phyloP scores from a whole-genome alignment of 64 coral and sea anemone species.

The Montipora capricornis region DNA sequence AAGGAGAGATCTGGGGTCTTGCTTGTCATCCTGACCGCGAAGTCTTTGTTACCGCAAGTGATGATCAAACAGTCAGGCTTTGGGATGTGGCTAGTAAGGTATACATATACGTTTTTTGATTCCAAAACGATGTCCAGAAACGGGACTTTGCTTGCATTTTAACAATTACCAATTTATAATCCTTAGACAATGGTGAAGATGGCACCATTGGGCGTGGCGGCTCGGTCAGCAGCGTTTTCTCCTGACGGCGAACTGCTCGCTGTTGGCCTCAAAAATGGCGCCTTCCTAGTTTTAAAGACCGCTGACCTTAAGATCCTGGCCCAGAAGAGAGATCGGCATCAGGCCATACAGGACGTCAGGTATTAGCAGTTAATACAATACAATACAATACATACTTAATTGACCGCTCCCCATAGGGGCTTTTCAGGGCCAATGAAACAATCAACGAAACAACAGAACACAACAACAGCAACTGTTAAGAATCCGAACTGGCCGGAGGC shows the following conservation, averaged over 20 bases:
- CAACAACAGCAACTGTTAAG: no score
- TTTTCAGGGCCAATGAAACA: no score
- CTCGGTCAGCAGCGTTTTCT: slow-evolving; percentile 87
- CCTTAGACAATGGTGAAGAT: slow-evolving; percentile 85
- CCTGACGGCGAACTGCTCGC: slow-evolving; percentile 95
- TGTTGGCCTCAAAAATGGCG: slow-evolving; percentile 93
- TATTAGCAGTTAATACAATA: background rate
- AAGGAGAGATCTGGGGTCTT: slow-evolving; percentile 99
- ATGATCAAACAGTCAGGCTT: slow-evolving; percentile 91
- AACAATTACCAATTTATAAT: background rate
- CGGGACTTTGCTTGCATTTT: background rate
- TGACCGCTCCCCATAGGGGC: no score
- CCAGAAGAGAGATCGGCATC: slow-evolving; percentile 86
- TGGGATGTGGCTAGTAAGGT: slow-evolving; percentile 97
- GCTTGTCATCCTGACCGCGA: slow-evolving; percentile 94
- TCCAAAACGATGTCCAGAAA: background rate
- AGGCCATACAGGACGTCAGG: slow-evolving; percentile 90
- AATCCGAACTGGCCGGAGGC: no score
- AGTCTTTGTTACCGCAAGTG: slow-evolving; percentile 92
- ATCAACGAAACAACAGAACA: no score
- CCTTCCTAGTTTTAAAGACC: slow-evolving; percentile 82
- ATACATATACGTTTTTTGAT: background rate
- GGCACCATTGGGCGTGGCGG: slow-evolving; percentile 67
- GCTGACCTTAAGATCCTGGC: slow-evolving; percentile 78
- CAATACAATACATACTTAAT: no score